Percentiles rank a stretch among this genome's conserved stretches.
These are phyloP conservation scores for Dreissena rostriformis DNA, from an alignment of 1,140 invertebrate species.

Conservation along the genomic window DNA sequence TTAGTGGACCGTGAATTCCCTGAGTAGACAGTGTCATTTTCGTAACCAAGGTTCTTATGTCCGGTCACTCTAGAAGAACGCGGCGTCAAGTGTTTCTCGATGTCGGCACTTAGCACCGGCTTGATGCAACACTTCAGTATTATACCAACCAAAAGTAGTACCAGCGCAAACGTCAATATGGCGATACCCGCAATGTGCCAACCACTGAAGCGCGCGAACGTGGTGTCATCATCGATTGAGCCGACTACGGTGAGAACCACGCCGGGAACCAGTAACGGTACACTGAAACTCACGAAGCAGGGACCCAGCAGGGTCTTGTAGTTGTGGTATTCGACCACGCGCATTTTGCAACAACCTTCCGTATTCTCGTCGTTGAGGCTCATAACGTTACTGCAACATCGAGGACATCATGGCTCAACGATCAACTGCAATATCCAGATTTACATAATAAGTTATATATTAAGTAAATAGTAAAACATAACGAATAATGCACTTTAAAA, in stretches of 20 bases:
- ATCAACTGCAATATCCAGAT: background rate
- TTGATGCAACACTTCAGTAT: slow-evolving; percentile 45
- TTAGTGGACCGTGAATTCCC: slow-evolving; percentile 1
- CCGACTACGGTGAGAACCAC: slow-evolving; percentile 47
- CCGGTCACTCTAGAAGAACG: slow-evolving; percentile 35
- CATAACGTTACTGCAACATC: background rate
- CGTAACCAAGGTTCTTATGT: slow-evolving; percentile 49
- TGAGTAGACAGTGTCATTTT: slow-evolving; percentile 14
- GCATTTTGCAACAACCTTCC: slow-evolving; percentile 29
- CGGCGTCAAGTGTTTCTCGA: slow-evolving; percentile 48
- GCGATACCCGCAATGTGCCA: slow-evolving; percentile 49
- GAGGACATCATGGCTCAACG: background rate
- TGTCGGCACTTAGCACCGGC: slow-evolving; percentile 47
- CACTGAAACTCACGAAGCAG: slow-evolving; percentile 47
- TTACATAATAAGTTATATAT: background rate
- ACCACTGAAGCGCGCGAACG: slow-evolving; percentile 39
- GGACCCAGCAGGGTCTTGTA: slow-evolving; percentile 52
- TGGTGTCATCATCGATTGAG: slow-evolving; percentile 41
- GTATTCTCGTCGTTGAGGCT: background rate
- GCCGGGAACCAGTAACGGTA: slow-evolving; percentile 47
- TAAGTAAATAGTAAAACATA: background rate
- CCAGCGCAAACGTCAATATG: slow-evolving; percentile 25
- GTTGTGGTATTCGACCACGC: slow-evolving; percentile 49
- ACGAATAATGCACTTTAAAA: background rate
- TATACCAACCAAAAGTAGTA: slow-evolving; percentile 41